A percentile compares a stretch with the other conserved stretches of the same genome.
Evolutionary conservation across 2,797 vertebrate genomes (phyloP).

Genomic region (Jordanella pulchra): DNA sequence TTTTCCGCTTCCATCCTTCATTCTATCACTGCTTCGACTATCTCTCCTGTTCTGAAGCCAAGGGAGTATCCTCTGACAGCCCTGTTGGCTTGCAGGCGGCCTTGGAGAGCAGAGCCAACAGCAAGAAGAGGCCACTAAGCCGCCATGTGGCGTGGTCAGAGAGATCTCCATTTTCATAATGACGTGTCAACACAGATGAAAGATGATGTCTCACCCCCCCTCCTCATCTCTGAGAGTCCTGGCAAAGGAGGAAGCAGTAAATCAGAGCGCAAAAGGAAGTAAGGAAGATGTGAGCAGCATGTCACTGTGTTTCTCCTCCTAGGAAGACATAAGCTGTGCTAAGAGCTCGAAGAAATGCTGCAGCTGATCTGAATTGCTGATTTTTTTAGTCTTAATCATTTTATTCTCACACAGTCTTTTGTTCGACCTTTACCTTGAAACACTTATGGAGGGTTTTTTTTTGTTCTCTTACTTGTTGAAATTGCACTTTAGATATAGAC

Average conservation of each 20-base stretch:
- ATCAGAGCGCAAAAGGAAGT: conserved; percentile 25
- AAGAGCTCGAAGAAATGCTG: background rate
- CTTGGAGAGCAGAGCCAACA: conserved; percentile 19
- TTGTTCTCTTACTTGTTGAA: conserved; percentile 3
- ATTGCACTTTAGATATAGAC: conserved; percentile 10
- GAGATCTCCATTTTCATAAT: conserved; percentile 46
- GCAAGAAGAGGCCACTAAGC: conserved; percentile 13
- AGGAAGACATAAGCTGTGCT: conserved; percentile 33
- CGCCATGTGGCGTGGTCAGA: conserved; percentile 43
- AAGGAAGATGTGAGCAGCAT: conserved; percentile 44
- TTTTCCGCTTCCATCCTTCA: background rate
- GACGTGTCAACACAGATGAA: conserved; percentile 45
- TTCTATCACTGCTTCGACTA: conserved; percentile 2
- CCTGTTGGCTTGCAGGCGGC: background rate
- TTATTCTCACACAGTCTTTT: conserved; percentile 16
- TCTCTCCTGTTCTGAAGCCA: background rate
- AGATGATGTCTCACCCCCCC: conserved; percentile 33
- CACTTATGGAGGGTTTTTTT: background rate
- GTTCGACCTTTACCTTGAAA: background rate
- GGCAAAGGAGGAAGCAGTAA: conserved; percentile 21
- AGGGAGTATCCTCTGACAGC: conserved; percentile 7
- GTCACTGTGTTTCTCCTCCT: conserved; percentile 28
- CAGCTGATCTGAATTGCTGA: conserved; percentile 11
- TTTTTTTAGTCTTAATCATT: conserved; percentile 16
- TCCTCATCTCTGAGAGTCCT: conserved; percentile 19